A percentile compares a stretch with the other conserved stretches of the same genome.
These are phyloP conservation scores for Stichodactyla mertensii DNA, from an alignment of 64 coral and sea anemone species.

Conservation along the genomic window DNA sequence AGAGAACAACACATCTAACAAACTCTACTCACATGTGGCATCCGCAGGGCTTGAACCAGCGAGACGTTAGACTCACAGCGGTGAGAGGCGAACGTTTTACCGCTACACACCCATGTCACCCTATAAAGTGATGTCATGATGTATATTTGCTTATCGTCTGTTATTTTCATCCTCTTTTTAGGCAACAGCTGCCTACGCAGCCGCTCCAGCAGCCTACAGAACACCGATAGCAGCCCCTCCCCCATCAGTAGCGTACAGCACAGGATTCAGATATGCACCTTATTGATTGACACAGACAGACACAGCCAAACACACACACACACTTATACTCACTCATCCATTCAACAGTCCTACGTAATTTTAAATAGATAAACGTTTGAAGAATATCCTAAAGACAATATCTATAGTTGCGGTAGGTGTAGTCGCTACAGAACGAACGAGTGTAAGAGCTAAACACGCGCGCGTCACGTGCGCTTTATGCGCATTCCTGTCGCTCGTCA, in stretches of 20 bases:
- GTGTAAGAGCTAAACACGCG: background rate
- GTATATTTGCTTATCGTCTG: background rate
- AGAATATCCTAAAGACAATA: background rate
- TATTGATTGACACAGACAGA: conserved; percentile 21
- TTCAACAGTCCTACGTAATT: background rate
- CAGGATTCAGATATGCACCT: conserved; percentile 63
- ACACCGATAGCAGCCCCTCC: conserved; percentile 41
- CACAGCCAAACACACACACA: background rate
- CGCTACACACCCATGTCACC: no score
- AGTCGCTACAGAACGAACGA: background rate
- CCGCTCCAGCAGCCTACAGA: conserved; percentile 39
- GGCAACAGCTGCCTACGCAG: conserved; percentile 41
- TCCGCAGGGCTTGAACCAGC: no score
- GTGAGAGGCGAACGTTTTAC: no score
- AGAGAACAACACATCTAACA: no score
- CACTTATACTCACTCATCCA: background rate
- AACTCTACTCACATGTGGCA: no score
- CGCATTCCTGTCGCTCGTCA: background rate
- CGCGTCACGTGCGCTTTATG: background rate
- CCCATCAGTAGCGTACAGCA: conserved; percentile 44
- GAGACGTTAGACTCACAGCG: no score
- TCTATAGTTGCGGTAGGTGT: background rate
- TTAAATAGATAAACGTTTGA: background rate
- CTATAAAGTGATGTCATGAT: no score
- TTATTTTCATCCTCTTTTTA: background rate